Evolutionary conservation across 2,113 vertebrate species (phyloP).

Genomic region (Phaethon lepturus): DNA sequence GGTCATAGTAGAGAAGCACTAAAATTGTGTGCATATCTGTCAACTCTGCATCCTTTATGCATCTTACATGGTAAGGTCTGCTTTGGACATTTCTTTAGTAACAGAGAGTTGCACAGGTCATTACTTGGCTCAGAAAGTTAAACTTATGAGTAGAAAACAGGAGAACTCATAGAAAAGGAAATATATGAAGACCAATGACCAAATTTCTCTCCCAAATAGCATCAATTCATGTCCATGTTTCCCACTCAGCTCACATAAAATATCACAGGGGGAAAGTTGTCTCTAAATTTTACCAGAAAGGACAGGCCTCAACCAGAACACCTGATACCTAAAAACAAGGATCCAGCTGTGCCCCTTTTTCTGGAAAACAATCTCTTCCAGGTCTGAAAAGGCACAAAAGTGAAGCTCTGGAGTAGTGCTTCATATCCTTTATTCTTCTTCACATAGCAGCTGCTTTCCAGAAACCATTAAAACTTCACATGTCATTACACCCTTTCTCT

Average conservation of each 20-base stretch:
- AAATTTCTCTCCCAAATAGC: background rate
- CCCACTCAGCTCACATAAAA: background rate
- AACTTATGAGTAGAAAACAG: background rate
- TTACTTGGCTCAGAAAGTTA: background rate
- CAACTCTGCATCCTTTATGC: background rate
- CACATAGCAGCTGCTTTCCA: background rate
- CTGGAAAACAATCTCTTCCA: background rate
- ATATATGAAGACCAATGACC: background rate
- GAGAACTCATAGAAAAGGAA: background rate
- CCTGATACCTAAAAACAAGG: background rate
- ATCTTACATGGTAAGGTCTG: background rate
- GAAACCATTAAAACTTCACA: background rate
- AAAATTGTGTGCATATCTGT: background rate
- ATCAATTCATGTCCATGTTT: background rate
- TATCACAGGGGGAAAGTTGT: background rate
- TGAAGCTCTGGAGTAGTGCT: background rate
- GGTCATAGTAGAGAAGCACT: background rate
- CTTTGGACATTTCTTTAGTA: background rate
- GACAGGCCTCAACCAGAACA: background rate
- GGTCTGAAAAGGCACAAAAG: background rate
- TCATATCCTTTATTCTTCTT: background rate
- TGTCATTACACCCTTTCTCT: background rate
- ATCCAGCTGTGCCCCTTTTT: background rate
- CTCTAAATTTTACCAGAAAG: background rate
- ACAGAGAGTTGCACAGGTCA: background rate